Base-by-base conservation (phyloP, 2,888 invertebrate genomes). In the Plebejus anna region DNA sequence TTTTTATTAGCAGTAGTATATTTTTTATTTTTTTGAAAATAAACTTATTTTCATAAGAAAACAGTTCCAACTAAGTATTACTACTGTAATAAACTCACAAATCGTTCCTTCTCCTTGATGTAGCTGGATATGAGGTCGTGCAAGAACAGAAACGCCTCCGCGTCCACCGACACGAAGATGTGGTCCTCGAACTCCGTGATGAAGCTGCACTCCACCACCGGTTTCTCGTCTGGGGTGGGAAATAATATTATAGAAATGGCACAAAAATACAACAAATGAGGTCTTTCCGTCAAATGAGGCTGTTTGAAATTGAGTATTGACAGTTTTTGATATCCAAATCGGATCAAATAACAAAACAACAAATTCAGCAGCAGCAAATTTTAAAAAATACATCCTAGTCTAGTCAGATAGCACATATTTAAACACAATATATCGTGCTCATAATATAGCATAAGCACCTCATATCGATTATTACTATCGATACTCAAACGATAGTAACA, bases 171-270 rank as follows among this genome's bases (percentile, higher is more conserved):
- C 79, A 99, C 99, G 90, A 98, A 98, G 84, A 99, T 99, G 88
- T 99, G 99, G 90, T 99, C 99, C 88, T 99, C 98, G 91, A 99
- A 99, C 91, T 99, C 99, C 1, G 99, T 99, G 79, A 99, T 98
- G 90, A 99, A 99, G 88, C 98, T 98, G 94, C 99, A 99, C 83
- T 98, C 97, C 51, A 99, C 99, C 75, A 96, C 95, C 1, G 99
- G 98, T 88, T 98, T 98, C 77, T 96, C 95, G 82, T 96, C 97
- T 96, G 83, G 84, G 79, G 78, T 28, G 47, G 13, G 32, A 1
- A 28, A 61, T 2, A 1, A 7, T 28, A 28, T 28, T 28, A 28
- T 61, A 28, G 11, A 13, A 51, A 38, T 36, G 0, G 36, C 42
- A 32, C 1, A 32, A 32, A 32, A 32, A 32, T 32, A 2, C 32